These are phyloP conservation scores for Pedionomus torquatus DNA, from an alignment of 2,113 vertebrate genomes.

Conservation along the genomic window DNA sequence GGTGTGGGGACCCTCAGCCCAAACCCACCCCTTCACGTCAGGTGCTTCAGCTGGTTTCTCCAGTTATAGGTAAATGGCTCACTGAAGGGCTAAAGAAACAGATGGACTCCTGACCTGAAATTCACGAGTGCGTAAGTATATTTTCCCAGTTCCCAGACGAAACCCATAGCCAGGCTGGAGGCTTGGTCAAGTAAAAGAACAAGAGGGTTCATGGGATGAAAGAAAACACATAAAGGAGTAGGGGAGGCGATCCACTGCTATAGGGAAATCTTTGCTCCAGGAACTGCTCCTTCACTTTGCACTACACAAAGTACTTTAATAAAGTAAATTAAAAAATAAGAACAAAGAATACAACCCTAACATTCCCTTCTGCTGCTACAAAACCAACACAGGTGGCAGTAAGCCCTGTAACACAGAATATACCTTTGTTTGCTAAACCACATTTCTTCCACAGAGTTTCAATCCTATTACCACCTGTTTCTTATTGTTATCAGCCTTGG, in stretches of 20 bases:
- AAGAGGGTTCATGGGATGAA: not conserved
- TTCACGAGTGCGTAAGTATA: not conserved
- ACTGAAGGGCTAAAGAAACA: not conserved
- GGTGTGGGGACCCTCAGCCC: not conserved
- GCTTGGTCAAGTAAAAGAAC: not conserved
- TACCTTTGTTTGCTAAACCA: not conserved
- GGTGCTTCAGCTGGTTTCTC: not conserved
- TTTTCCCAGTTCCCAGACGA: not conserved
- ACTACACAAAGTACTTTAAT: not conserved
- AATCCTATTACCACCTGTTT: too few relatives aligned
- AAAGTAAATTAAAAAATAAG: not conserved
- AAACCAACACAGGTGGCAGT: not conserved
- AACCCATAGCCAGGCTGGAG: not conserved
- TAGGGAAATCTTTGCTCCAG: not conserved
- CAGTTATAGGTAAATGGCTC: not conserved
- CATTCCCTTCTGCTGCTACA: not conserved
- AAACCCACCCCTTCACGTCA: not conserved
- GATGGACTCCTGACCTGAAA: not conserved
- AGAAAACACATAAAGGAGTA: not conserved
- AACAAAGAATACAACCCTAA: not conserved
- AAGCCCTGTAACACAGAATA: not conserved
- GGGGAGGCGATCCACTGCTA: not conserved
- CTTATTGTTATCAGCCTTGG: not conserved
- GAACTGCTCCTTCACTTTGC: not conserved
- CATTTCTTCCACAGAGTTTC: not conserved